These are phyloP conservation scores for Sinocyclocheilus anophthalmus DNA, from an alignment of 2,113 vertebrate species.

Conservation along the genomic window DNA sequence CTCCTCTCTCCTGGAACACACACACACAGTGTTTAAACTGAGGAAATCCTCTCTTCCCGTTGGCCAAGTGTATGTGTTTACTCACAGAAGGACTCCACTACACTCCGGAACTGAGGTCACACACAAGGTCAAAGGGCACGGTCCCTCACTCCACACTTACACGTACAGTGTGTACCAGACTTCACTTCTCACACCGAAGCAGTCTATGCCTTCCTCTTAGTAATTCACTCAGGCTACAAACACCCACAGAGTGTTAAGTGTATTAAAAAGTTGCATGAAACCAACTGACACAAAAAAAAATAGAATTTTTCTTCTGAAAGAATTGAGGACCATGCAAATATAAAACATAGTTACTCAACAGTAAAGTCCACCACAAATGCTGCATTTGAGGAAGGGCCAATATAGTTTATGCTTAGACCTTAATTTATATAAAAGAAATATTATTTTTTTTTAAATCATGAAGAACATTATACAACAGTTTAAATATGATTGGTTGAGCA, in stretches of 20 bases:
- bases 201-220: not conserved
- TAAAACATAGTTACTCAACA: too few species aligned
- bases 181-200: not conserved
- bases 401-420: not conserved
- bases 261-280: not conserved
- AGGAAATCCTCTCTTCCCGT: slow-evolving; percentile 77
- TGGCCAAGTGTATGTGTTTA: slow-evolving; percentile 70
- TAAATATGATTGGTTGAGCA: too few species aligned
- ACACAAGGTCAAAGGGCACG: slow-evolving; percentile 41
- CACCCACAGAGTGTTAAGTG: not conserved
- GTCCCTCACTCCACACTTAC: slow-evolving; percentile 27
- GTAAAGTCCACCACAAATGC: too few species aligned
- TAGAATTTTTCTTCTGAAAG: too few species aligned
- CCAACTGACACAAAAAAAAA: not conserved
- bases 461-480: not conserved
- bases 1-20: slow-evolving; percentile 33
- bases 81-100: slow-evolving; percentile 60
- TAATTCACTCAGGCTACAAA: not conserved
- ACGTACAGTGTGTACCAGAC: slow-evolving; percentile 33
- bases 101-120: slow-evolving; percentile 47
- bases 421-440: not conserved
- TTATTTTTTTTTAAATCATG: not conserved
- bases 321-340: too few species aligned
- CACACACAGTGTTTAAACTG: slow-evolving; percentile 68
- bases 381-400: too few species aligned